A percentile compares a stretch with the other conserved stretches of the same genome.
These are phyloP conservation scores for Syrrhaptes paradoxus DNA, from an alignment of 2,113 vertebrate genomes.

Conservation along the genomic window DNA sequence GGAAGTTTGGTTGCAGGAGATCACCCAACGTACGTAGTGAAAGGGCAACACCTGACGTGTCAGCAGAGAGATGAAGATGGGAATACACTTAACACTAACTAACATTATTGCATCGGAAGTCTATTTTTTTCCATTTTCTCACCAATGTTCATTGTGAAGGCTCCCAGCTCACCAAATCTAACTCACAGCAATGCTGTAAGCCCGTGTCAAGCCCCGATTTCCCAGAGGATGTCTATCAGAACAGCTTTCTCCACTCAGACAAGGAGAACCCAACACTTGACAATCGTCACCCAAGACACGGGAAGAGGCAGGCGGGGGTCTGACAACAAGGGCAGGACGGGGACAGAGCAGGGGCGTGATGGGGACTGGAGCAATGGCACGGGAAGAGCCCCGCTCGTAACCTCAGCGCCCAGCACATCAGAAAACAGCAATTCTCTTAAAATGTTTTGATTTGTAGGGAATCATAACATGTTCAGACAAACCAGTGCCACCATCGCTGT, in stretches of 20 bases:
- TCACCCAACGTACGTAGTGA: not conserved
- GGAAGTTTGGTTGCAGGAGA: not conserved
- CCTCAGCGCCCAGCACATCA: not conserved
- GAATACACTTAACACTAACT: fast-evolving
- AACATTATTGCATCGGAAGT: not conserved
- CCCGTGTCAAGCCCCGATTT: fast-evolving
- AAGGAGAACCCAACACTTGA: not conserved
- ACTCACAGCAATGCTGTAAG: not conserved
- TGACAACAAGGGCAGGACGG: not conserved
- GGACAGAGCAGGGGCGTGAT: not conserved
- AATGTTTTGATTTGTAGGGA: not conserved
- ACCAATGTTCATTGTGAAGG: not conserved
- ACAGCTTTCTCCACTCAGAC: not conserved
- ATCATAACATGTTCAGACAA: not conserved
- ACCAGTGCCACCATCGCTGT: fast-evolving
- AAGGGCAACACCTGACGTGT: not conserved
- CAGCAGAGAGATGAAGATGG: not conserved
- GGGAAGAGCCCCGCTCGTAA: not conserved
- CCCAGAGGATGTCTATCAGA: not conserved
- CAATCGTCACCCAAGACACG: fast-evolving
- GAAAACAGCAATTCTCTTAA: not conserved
- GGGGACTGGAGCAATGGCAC: fast-evolving
- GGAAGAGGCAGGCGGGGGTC: not conserved
- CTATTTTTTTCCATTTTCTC: not conserved
- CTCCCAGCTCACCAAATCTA: not conserved